Evolutionary conservation across 2,113 vertebrate species (phyloP).

Genomic region (Dermatemys mawii): DNA sequence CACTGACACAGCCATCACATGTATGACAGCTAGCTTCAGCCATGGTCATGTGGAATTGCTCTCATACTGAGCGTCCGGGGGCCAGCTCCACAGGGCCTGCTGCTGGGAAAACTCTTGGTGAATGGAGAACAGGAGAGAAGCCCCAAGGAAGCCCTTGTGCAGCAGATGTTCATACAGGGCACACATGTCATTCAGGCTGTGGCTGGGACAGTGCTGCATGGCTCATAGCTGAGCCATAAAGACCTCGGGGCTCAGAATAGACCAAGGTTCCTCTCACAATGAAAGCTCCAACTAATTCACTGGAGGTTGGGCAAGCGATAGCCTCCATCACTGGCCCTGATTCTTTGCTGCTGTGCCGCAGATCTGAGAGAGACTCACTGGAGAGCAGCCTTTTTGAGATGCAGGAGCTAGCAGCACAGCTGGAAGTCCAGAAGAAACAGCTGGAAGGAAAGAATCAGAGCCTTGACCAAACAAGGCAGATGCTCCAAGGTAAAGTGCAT

Average conservation of each 20-base stretch:
- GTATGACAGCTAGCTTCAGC: neutral
- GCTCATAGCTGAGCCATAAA: neutral
- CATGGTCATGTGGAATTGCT: neutral
- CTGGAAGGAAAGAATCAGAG: conserved; percentile 75
- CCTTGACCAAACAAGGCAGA: conserved; percentile 72
- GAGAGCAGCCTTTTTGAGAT: conserved; percentile 81
- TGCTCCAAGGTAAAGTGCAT: conserved; percentile 80
- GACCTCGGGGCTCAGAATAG: neutral
- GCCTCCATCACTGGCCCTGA: neutral
- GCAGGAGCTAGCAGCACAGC: conserved; percentile 75
- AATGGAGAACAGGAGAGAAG: neutral
- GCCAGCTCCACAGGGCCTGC: neutral
- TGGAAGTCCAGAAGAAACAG: conserved; percentile 75
- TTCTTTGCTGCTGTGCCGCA: conserved; percentile 42
- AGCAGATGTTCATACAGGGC: neutral
- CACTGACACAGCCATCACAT: too few species aligned
- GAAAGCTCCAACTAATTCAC: neutral
- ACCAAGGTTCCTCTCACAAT: neutral
- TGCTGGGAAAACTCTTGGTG: neutral
- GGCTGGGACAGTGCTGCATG: neutral
- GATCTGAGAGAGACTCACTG: conserved; percentile 83
- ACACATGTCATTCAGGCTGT: neutral
- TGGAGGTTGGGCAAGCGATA: neutral
- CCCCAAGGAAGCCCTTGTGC: neutral
- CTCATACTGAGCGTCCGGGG: neutral